Conservation (phyloP, 2,113 vertebrate genomes). For the Regulus satrapa region DNA sequence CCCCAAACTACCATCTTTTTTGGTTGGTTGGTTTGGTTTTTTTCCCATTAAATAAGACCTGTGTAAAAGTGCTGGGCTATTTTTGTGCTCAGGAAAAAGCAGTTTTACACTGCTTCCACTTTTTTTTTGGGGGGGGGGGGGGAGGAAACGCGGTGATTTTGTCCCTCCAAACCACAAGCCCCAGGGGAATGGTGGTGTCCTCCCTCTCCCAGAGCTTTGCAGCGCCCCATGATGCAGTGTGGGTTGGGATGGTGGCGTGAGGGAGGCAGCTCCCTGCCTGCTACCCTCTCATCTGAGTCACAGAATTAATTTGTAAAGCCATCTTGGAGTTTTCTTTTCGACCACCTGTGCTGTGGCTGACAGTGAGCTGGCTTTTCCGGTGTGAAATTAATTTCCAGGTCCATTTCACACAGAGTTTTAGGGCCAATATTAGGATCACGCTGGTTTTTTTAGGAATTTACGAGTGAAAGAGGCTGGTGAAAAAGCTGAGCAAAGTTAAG, state of each 20-base stretch:
- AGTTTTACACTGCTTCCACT: not conserved
- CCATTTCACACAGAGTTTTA: constrained; percentile 53
- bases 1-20: not conserved
- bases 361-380: not conserved
- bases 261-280: not conserved
- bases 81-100: not conserved
- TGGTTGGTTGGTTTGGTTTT: no score
- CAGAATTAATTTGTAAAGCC: not conserved
- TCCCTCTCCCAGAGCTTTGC: not conserved
- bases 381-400: constrained; percentile 64
- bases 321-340: not conserved
- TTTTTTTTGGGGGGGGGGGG: no score
- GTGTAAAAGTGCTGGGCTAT: fast-evolving
- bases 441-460: constrained; percentile 15
- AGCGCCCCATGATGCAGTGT: fast-evolving
- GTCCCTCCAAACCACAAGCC: no score
- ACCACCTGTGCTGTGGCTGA: not conserved
- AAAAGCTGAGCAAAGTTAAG: not conserved
- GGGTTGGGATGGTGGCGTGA: fast-evolving
- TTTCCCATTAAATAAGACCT: not conserved
- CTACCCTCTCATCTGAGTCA: not conserved
- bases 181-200: not conserved
- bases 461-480: not conserved
- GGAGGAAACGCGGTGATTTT: fast-evolving
- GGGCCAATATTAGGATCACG: not conserved